phyloP scores from a whole-genome alignment of 2,113 vertebrate species.

The Hippocampus zosterae region DNA sequence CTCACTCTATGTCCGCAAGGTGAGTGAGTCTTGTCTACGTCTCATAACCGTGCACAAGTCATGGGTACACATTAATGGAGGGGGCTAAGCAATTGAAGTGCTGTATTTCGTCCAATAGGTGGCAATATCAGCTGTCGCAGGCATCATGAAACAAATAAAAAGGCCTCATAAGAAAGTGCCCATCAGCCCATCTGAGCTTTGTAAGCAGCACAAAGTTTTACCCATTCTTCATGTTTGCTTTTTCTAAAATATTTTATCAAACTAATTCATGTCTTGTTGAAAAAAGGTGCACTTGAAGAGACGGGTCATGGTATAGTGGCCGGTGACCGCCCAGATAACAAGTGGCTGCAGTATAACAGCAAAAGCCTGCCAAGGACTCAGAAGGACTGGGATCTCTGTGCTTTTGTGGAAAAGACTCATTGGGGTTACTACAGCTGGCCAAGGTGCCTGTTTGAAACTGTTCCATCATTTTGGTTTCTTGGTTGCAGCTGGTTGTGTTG shows the following conservation, averaged over 20 bases:
- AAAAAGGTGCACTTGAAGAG: constrained; percentile 71
- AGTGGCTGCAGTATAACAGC: constrained; percentile 90
- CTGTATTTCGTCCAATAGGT: constrained; percentile 73
- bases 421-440: constrained; percentile 98
- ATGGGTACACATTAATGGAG: background rate
- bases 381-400: constrained; percentile 82
- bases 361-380: constrained; percentile 81
- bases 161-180: constrained; percentile 85
- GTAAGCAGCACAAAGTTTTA: constrained; percentile 65
- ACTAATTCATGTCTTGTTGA: background rate
- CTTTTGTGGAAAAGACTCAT: constrained; percentile 95
- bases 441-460: constrained; percentile 64
- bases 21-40: constrained; percentile 39
- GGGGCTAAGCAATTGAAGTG: background rate
- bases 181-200: constrained; percentile 82
- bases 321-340: constrained; percentile 89
- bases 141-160: constrained; percentile 93
- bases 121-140: constrained; percentile 92
- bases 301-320: constrained; percentile 60
- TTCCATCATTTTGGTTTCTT: background rate
- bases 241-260: background rate
- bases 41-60: background rate
- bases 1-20: constrained; percentile 92
- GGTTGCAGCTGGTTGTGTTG: background rate
- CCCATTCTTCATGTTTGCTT: background rate